Percentiles rank a stretch among this genome's conserved stretches.
Evolutionary conservation across 64 coral and sea anemone genomes (phyloP).

Genomic region (Acropora tenuis): DNA sequence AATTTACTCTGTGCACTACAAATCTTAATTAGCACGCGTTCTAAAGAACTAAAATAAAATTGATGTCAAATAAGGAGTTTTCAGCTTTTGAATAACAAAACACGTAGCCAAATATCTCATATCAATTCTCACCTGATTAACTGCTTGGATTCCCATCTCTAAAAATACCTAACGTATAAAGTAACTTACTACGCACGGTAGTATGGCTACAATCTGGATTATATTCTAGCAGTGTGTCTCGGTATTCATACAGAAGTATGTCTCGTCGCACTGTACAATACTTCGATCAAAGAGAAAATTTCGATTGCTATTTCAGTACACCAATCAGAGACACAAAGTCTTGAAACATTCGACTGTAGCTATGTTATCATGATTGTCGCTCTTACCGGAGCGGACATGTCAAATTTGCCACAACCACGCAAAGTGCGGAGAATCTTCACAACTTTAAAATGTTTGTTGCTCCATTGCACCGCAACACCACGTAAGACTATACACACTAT

Average conservation of each 20-base stretch:
- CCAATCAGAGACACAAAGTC: background rate
- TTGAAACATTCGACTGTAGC: background rate
- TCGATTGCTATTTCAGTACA: background rate
- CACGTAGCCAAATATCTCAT: background rate
- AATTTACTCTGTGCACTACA: too few relatives aligned
- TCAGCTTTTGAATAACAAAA: background rate
- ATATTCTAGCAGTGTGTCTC: background rate
- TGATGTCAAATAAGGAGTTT: background rate
- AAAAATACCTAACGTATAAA: background rate
- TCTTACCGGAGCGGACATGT: conserved; percentile 40
- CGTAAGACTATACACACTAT: background rate
- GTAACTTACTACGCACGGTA: background rate
- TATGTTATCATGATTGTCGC: background rate
- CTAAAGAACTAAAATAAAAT: background rate
- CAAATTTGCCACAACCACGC: conserved; percentile 3
- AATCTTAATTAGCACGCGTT: too few relatives aligned
- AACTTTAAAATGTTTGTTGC: background rate
- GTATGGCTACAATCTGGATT: background rate
- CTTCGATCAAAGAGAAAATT: background rate
- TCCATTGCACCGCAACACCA: background rate
- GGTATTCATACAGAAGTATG: background rate
- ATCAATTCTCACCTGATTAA: background rate
- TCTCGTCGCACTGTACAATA: background rate
- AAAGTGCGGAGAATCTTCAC: background rate
- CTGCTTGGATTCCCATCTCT: background rate